Evolutionary conservation across 2,113 vertebrate genomes (phyloP), one percentile per base, ranked within the genome.

Genomic region (Cacatua alba): DNA sequence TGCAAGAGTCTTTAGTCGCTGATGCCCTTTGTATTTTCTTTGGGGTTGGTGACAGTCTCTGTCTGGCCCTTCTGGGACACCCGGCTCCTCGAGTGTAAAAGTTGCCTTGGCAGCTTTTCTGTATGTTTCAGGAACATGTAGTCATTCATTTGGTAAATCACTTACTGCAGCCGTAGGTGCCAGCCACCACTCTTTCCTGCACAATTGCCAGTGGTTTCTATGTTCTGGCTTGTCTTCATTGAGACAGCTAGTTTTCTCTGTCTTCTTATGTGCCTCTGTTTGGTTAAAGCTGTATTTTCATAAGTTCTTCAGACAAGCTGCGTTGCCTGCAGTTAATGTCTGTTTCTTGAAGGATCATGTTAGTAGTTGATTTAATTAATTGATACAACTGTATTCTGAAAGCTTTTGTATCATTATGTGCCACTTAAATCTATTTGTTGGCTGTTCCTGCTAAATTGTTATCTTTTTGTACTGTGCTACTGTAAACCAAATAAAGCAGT

Each of bases 281-380:
- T 82, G 49, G 18, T 78, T 80, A 71, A 68, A 10, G 11, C 76
- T 80, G 11, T 82, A 37, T 82, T 93, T 92, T 93, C 15, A 5
- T 51, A 41, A 77, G 41, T 24, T 74, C 65, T 55, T 72, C 55
- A 70, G 68, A 39, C 44, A 80, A 41, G 35, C 37, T 91, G 41
- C 3, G 1, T 52, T 11, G 37, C 68, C 68, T 68, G 44, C 31
- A 69, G 24, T 86, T 86, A 49, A 24, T 74, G 26, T 52, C 24
- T 65, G 26, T 53, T 94, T 76, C 81, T 89, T 67, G 37, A 92
- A 44, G 59, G 29, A 52, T 82, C 24, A 14, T 28, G 44, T 94
- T 83, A 83, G n/a, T 11, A 53, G 35, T 72, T 80, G 52, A 81
- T 81, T 70, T 95, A 70, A 94, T 95, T 88, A 88, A 86, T 74